Evolutionary conservation across 2,113 vertebrate genomes (phyloP).

Genomic region (Myanophis thanlyinensis): DNA sequence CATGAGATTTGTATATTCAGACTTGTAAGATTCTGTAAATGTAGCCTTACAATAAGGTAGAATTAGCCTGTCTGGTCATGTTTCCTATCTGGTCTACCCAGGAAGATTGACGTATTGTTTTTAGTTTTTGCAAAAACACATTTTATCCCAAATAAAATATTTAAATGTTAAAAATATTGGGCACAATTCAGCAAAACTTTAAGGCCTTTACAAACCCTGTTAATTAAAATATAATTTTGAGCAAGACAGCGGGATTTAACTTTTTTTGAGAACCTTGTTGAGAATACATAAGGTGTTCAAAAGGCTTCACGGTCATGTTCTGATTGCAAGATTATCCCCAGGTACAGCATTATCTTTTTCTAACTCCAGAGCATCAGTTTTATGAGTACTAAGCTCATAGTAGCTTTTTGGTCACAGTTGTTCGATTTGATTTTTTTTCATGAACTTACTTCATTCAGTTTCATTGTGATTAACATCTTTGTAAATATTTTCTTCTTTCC

Average conservation of each 20-base stretch:
- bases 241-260: not conserved
- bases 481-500: constrained; percentile 1
- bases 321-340: not conserved
- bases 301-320: not conserved
- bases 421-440: not conserved
- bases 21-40: not conserved
- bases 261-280: not conserved
- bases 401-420: not conserved
- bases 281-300: not conserved
- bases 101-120: not conserved
- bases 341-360: not conserved
- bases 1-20: not conserved
- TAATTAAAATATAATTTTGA: not conserved
- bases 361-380: not conserved
- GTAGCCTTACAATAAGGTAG: not conserved
- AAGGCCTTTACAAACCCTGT: too few species aligned
- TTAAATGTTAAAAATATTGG: not conserved
- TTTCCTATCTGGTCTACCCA: not conserved
- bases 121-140: too few species aligned
- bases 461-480: not conserved
- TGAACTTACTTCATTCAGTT: not conserved
- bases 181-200: not conserved
- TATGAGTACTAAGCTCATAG: not conserved
- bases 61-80: not conserved
- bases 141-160: not conserved